A percentile compares a stretch with the other conserved stretches of the same genome.
Conservation (phyloP, 2,888 invertebrate genomes). For the Archips xylosteana region DNA sequence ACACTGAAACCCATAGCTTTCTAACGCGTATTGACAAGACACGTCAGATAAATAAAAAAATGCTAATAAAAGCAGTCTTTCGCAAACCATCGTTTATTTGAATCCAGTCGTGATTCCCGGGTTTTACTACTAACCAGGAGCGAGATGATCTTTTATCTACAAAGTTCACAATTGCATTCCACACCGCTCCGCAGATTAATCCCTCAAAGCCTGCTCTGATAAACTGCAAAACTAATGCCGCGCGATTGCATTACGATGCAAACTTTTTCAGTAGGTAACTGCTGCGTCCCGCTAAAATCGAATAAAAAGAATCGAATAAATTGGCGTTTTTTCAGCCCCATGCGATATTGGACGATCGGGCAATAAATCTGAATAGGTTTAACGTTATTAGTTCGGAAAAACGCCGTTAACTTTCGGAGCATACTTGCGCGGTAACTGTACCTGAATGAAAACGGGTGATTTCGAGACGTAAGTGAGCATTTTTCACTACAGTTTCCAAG, state of each 20-base stretch:
- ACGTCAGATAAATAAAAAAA: too few species aligned
- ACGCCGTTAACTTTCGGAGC: slow-evolving; percentile 23
- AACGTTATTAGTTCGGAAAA: slow-evolving; percentile 51
- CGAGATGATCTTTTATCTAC: slow-evolving; percentile 54
- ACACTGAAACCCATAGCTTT: too few species aligned
- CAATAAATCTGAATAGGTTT: slow-evolving; percentile 73
- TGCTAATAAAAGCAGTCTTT: not conserved
- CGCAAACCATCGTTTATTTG: not conserved
- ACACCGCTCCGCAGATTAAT: slow-evolving; percentile 73
- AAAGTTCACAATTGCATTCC: slow-evolving; percentile 62
- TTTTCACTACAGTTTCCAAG: not conserved
- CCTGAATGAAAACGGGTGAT: not conserved
- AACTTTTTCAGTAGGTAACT: slow-evolving; percentile 79
- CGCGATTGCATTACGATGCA: slow-evolving; percentile 82
- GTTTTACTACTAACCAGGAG: slow-evolving; percentile 52
- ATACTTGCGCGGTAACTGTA: slow-evolving; percentile 22
- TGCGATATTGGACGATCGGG: slow-evolving; percentile 69
- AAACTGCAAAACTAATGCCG: slow-evolving; percentile 81
- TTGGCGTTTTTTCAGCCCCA: slow-evolving; percentile 68
- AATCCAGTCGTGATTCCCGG: slow-evolving; percentile 14
- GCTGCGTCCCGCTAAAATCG: slow-evolving; percentile 69
- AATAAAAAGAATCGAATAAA: slow-evolving; percentile 77
- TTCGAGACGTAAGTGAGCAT: not conserved
- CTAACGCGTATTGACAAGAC: too few species aligned
- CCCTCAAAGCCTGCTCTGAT: slow-evolving; percentile 82